phyloP scores from a whole-genome alignment of 2,888 invertebrate genomes.

The Glaucopsyche alexis region DNA sequence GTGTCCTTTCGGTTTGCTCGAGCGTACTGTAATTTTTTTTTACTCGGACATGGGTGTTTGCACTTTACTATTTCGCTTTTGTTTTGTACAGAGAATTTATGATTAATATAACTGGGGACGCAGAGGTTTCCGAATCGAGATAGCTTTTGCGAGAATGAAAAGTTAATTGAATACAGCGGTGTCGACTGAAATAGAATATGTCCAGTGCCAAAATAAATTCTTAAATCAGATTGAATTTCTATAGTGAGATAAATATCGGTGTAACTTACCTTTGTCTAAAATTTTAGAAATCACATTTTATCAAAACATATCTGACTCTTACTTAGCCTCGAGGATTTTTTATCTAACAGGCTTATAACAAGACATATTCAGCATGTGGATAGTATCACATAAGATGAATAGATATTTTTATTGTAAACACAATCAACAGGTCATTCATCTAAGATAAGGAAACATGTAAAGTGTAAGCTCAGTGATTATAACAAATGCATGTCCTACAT shows the following conservation, averaged over 20 bases:
- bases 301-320: no score
- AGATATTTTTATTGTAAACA: neutral
- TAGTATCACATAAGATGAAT: constrained; percentile 1
- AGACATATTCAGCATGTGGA: neutral
- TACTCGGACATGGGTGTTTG: constrained; percentile 71
- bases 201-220: neutral
- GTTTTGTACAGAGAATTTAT: constrained; percentile 67
- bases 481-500: constrained; percentile 46
- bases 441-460: constrained; percentile 7
- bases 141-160: constrained; percentile 33
- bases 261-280: no score
- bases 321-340: no score
- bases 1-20: constrained; percentile 74
- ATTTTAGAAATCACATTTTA: no score
- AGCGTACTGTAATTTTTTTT: constrained; percentile 77
- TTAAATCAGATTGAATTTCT: no score
- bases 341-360: neutral
- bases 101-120: constrained; percentile 60
- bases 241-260: no score
- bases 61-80: constrained; percentile 67
- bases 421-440: constrained; percentile 12
- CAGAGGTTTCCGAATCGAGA: constrained; percentile 39
- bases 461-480: constrained; percentile 31
- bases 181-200: neutral
- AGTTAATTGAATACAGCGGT: constrained; percentile 10